Base-by-base conservation (phyloP, 1,140 invertebrate species). In the Elymnias hypermnestra region DNA sequence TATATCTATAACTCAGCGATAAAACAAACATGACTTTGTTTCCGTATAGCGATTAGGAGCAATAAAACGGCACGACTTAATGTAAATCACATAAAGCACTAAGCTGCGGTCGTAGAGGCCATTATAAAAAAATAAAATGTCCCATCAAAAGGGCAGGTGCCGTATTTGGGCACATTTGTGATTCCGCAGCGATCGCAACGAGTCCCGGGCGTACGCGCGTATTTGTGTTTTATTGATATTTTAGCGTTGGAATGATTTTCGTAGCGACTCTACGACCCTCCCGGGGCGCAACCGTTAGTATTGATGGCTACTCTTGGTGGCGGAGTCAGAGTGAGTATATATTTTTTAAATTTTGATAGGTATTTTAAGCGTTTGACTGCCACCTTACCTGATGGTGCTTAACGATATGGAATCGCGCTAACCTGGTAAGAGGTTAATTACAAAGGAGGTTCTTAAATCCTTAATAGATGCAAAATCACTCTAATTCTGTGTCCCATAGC, bases 401-500 rank as follows among this genome's bases (percentile, higher is more conserved):
- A 8, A 22, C 2, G 21, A 22, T 22, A 0, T n/a, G n/a, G n/a
- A n/a, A n/a, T n/a, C 25, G 10, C 0, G 5, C 1, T 9, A 28
- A 28, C 1, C 8, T 12, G 25, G 1, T 9, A n/a, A 1, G 1
- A 5, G 25, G 5, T 22, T 28, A 22, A 22, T n/a, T n/a, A n/a
- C n/a, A n/a, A n/a, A n/a, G n/a, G n/a, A n/a, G n/a, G n/a, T n/a
- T n/a, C n/a, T n/a, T n/a, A n/a, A n/a, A n/a, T n/a, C n/a, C n/a
- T n/a, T n/a, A n/a, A n/a, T n/a, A n/a, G n/a, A n/a, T n/a, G n/a
- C n/a, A n/a, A n/a, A n/a, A 98, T 96, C 89, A 99, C 95, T 79
- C 98, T 91, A 76, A 99, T 95, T 77, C 97, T 92, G 73, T 94
- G 94, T 98, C 98, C 98, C n/a, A n/a, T n/a, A n/a, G n/a, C n/a